phyloP scores from a whole-genome alignment of 2,888 invertebrate genomes.

The Spilarctia lutea region DNA sequence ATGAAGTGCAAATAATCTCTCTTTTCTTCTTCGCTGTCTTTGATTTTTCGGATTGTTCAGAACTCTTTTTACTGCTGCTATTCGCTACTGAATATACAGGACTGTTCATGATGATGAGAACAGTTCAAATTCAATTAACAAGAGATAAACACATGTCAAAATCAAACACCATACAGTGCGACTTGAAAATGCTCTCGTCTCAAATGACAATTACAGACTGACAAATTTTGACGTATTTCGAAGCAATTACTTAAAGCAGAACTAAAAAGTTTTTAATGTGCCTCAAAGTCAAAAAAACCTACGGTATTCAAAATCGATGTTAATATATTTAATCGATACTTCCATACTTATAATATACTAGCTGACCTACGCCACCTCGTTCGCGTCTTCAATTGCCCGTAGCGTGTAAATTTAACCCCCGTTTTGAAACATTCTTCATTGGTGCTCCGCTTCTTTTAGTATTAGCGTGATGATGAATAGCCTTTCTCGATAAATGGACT shows the following conservation, averaged over 20 bases:
- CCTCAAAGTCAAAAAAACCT: neutral
- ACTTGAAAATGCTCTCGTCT: neutral
- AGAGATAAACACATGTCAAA: neutral
- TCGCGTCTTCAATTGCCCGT: too few species aligned
- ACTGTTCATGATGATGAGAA: constrained; percentile 35
- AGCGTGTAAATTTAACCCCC: too few species aligned
- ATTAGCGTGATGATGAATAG: too few species aligned
- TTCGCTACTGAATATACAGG: neutral
- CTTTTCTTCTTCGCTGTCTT: constrained; percentile 34
- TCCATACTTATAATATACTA: too few species aligned
- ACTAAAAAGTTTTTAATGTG: neutral
- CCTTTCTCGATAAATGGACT: too few species aligned
- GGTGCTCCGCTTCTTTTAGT: too few species aligned
- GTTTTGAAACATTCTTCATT: too few species aligned
- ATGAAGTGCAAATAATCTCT: constrained; percentile 49
- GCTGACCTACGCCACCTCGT: too few species aligned
- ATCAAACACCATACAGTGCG: neutral
- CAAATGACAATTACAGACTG: neutral
- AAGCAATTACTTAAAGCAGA: neutral
- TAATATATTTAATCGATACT: too few species aligned
- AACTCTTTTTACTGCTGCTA: neutral
- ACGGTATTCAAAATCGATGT: too few species aligned
- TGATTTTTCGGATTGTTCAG: neutral
- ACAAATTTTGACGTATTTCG: neutral
- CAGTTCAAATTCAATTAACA: neutral